phyloP scores from a whole-genome alignment of 2,113 vertebrate species.

The Charadrius vociferus region DNA sequence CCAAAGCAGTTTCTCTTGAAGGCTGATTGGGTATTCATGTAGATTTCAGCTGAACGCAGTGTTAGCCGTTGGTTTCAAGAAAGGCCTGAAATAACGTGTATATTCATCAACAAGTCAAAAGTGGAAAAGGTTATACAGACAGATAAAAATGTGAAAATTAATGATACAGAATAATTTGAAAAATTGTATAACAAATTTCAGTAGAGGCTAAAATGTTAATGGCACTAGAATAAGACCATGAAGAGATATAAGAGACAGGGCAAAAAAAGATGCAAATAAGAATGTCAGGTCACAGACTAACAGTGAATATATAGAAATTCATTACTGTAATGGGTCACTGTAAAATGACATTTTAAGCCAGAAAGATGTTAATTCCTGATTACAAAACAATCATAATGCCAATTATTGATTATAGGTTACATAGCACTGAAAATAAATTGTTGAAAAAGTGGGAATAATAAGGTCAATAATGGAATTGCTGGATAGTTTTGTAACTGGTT shows the following conservation, averaged over 20 bases:
- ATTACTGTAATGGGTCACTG: background rate
- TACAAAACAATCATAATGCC: background rate
- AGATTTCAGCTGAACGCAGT: background rate
- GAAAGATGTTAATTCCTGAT: background rate
- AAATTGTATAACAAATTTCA: background rate
- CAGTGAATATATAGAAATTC: background rate
- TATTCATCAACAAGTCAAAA: background rate
- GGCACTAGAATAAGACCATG: background rate
- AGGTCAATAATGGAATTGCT: background rate
- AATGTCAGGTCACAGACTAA: background rate
- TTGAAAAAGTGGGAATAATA: background rate
- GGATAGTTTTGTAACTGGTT: background rate
- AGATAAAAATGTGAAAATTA: background rate
- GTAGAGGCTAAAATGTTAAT: background rate
- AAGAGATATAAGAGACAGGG: background rate
- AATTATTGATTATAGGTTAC: background rate
- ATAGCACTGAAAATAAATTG: background rate
- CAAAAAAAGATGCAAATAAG: background rate
- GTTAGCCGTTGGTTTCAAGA: background rate
- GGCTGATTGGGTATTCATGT: background rate
- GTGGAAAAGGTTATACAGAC: background rate
- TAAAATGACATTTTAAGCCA: background rate
- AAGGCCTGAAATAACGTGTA: background rate
- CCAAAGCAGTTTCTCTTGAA: background rate
- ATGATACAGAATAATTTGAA: background rate